Base-by-base conservation (phyloP, 2,113 vertebrate species). In the Engraulis encrasicolus region DNA sequence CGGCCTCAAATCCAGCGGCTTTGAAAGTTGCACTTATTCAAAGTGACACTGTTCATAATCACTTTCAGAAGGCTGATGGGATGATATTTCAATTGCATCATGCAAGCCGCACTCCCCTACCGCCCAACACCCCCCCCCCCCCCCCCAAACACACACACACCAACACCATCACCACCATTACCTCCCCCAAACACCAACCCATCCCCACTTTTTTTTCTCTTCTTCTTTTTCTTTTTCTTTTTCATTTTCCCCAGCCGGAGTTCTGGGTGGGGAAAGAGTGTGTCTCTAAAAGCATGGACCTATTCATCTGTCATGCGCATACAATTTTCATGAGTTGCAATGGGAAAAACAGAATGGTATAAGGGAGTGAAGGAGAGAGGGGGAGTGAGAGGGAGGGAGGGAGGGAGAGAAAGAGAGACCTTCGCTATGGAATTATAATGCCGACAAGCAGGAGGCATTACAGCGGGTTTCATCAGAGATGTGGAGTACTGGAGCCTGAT, bases 381-480 rank as follows among this genome's bases (percentile, higher is more conserved):
- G 17, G 49, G 23, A 78, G 50, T 40, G 80, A 84, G 80, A 85
- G 37, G 34, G 78, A 71, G 83, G 48, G 66, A 6, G 83, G 48
- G 34, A 54, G 36, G n/a, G 50, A 0, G 49, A 80, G 50, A 85
- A 85, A 85, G 84, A 58, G 78, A 85, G 71, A 78, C 82, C 81
- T 85, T 81, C 81, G 52, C 80, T 79, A 86, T 74, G 45, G 81
- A 82, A 50, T 85, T 83, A 87, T 82, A 85, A 89, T 83, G 78
- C 83, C 78, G 87, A 82, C 78, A 71, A 82, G 78, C 78, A 45
- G n/a, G n/a, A 66, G 82, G 66, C 71, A 45, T 88, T 90, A 87
- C 89, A 88, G 52, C 50, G 82, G 50, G 84, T 90, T 90, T 87
- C 89, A 88, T 90, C 89, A 90, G 85, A 83, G 85, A 45, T 81